Evolutionary conservation across 2,888 invertebrate species (phyloP).

Genomic region (Aleiodes alternator): DNA sequence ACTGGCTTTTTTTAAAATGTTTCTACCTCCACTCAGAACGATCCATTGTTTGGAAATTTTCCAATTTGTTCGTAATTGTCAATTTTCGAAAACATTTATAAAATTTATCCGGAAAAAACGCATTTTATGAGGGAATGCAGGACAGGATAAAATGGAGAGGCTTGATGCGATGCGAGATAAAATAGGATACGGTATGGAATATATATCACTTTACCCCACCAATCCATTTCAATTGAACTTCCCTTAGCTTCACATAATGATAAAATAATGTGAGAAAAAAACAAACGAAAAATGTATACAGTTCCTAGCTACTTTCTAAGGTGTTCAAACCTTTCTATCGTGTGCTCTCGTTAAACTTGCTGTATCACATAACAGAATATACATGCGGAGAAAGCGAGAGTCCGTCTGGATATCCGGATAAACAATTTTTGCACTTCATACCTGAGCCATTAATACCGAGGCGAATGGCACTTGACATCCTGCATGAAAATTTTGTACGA

Average conservation of each 20-base stretch:
- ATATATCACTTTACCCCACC: too few species aligned
- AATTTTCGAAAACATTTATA: too few species aligned
- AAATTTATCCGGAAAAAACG: too few species aligned
- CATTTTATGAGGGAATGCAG: neutral
- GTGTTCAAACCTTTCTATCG: slow-evolving; percentile 41
- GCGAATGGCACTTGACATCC: neutral
- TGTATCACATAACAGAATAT: slow-evolving; percentile 57
- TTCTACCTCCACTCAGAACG: too few species aligned
- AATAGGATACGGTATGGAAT: too few species aligned
- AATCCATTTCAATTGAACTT: neutral
- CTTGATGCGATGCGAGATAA: too few species aligned
- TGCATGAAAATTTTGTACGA: neutral
- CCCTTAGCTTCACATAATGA: too few species aligned
- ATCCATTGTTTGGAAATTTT: too few species aligned
- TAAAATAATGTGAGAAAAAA: slow-evolving; percentile 25
- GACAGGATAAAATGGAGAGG: too few species aligned
- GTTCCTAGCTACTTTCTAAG: slow-evolving; percentile 49
- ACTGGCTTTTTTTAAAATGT: too few species aligned
- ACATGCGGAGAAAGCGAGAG: slow-evolving; percentile 58
- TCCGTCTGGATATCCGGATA: slow-evolving; percentile 34
- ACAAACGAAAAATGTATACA: slow-evolving; percentile 38
- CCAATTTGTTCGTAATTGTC: too few species aligned
- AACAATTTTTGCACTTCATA: slow-evolving; percentile 7
- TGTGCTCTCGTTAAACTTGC: slow-evolving; percentile 49
- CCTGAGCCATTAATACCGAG: neutral